Percentiles rank a stretch among this genome's conserved stretches.
phyloP scores from a whole-genome alignment of 2,888 invertebrate genomes.

The Chymomyza caudatula region DNA sequence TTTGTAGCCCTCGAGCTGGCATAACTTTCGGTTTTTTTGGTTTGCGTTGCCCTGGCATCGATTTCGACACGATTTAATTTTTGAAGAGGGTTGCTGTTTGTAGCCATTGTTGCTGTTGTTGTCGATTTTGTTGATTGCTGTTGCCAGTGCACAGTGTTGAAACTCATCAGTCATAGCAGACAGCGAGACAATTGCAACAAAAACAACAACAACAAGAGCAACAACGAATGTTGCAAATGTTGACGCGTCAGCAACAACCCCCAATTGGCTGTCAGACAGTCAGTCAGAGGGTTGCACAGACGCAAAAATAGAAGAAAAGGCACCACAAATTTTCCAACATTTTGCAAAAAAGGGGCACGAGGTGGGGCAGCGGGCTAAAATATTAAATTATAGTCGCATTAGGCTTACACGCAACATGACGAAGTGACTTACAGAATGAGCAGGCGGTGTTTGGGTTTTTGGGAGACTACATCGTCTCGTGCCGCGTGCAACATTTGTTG shows the following conservation, averaged over 20 bases:
- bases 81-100: constrained; percentile 62
- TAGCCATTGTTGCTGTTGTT: constrained; percentile 32
- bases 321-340: constrained; percentile 32
- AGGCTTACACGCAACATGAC: constrained; percentile 61
- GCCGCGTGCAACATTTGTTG: constrained; percentile 28
- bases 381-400: constrained; percentile 69
- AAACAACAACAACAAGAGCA: background rate
- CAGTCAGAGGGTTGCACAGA: constrained; percentile 26
- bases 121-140: constrained; percentile 11
- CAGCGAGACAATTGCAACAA: constrained; percentile 23
- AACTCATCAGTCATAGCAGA: constrained; percentile 61
- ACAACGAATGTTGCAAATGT: constrained; percentile 48
- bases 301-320: background rate
- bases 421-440: constrained; percentile 31
- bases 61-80: constrained; percentile 69
- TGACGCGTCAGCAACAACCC: constrained; percentile 16
- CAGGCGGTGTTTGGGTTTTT: background rate
- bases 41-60: constrained; percentile 44
- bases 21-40: background rate
- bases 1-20: background rate
- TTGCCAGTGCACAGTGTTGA: constrained; percentile 47
- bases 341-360: constrained; percentile 39
- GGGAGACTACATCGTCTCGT: background rate
- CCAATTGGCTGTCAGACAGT: background rate
- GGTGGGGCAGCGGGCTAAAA: constrained; percentile 17